Evolutionary conservation across 2,113 vertebrate species (phyloP).

Genomic region (Ranitomeya variabilis): DNA sequence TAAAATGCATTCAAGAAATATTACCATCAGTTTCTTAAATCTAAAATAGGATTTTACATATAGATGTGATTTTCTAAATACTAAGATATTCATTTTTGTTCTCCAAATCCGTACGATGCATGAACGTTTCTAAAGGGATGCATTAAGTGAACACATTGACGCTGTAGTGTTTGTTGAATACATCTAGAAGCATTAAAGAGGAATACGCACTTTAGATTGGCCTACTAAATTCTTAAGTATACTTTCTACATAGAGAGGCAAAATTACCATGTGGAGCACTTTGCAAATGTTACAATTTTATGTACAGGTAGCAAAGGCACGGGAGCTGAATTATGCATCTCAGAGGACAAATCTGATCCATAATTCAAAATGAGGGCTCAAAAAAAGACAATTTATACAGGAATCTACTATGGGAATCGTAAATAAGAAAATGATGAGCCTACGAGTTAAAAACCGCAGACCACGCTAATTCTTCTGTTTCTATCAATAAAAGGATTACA

Average conservation of each 20-base stretch:
- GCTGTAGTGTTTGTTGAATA: conserved; percentile 36
- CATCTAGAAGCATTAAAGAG: conserved; percentile 25
- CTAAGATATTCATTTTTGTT: conserved; percentile 28
- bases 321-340: conserved; percentile 54
- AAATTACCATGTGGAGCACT: conserved; percentile 48
- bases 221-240: conserved; percentile 37
- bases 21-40: background rate
- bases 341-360: conserved; percentile 50
- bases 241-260: conserved; percentile 47
- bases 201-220: conserved; percentile 37
- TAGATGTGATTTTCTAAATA: conserved; percentile 31
- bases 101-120: conserved; percentile 12
- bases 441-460: conserved; percentile 41
- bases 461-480: conserved; percentile 13
- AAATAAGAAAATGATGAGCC: conserved; percentile 43
- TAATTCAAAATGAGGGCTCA: conserved; percentile 50
- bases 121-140: conserved; percentile 35
- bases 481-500: conserved; percentile 2
- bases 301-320: conserved; percentile 26
- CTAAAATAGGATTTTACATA: conserved; percentile 44
- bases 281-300: conserved; percentile 40
- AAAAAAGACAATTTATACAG: conserved; percentile 48
- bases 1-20: background rate
- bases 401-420: conserved; percentile 31
- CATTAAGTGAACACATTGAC: conserved; percentile 30